Evolutionary conservation across 2,113 vertebrate species (phyloP).

Genomic region (Tautogolabrus adspersus): DNA sequence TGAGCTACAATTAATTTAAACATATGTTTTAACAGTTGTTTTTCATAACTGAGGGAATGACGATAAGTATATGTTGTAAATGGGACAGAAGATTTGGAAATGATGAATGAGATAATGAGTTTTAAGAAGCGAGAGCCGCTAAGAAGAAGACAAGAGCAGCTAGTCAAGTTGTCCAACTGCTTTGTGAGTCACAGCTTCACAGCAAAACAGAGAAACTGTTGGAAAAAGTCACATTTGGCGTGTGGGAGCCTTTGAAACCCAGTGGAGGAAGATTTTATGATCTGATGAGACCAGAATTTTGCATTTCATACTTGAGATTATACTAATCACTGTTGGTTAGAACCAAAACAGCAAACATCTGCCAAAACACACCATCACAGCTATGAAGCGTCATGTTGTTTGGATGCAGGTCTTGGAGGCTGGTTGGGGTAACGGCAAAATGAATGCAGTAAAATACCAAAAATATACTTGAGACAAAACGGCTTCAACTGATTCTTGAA

Average conservation of each 20-base stretch:
- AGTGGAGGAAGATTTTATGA: neutral
- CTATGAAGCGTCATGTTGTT: neutral
- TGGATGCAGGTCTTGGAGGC: neutral
- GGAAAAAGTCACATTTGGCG: neutral
- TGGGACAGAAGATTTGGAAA: too few relatives aligned
- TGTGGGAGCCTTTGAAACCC: neutral
- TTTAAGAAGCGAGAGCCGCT: too few relatives aligned
- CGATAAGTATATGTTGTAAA: too few relatives aligned
- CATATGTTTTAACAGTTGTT: too few relatives aligned
- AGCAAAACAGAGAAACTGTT: neutral
- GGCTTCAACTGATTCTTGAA: too few relatives aligned
- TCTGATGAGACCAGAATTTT: neutral
- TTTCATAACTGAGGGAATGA: neutral
- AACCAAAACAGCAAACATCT: neutral
- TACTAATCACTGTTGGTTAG: neutral
- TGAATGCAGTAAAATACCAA: neutral
- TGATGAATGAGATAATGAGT: too few relatives aligned
- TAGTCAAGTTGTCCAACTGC: neutral
- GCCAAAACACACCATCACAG: neutral
- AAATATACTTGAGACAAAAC: too few relatives aligned
- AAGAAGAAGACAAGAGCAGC: neutral
- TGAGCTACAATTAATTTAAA: too few relatives aligned
- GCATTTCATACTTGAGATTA: neutral
- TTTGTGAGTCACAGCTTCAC: neutral
- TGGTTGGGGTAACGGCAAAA: neutral